These are phyloP conservation scores for Drosophila phalerata DNA, from an alignment of 2,888 invertebrate genomes.

Conservation along the genomic window DNA sequence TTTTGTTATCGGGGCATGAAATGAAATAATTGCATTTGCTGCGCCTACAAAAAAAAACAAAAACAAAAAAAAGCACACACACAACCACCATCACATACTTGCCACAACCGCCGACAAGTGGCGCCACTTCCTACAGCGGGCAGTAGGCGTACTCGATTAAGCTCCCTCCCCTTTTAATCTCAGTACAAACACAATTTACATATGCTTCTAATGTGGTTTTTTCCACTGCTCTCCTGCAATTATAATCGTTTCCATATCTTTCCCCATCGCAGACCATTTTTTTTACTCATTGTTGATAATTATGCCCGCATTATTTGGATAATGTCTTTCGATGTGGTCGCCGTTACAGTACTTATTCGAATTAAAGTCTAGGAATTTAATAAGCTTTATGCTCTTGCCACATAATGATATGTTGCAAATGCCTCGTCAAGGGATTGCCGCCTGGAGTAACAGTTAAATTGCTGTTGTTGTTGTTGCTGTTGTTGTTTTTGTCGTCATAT, in stretches of 20 bases:
- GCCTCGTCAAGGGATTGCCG: not conserved
- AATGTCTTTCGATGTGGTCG: not conserved
- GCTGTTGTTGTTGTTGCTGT: not conserved
- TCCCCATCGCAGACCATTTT: conserved; percentile 44
- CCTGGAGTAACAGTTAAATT: conserved; percentile 22
- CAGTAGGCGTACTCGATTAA: conserved; percentile 20
- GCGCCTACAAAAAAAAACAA: conserved; percentile 59
- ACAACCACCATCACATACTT: conserved; percentile 2
- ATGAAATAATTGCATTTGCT: conserved; percentile 78
- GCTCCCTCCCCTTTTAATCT: conserved; percentile 12
- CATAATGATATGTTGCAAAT: conserved; percentile 24
- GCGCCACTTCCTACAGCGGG: conserved; percentile 12
- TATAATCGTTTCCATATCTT: conserved; percentile 55
- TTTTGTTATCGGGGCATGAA: conserved; percentile 55
- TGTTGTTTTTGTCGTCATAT: conserved; percentile 20
- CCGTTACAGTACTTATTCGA: conserved; percentile 5
- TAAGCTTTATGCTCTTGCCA: conserved; percentile 50
- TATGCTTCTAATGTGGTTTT: conserved; percentile 13
- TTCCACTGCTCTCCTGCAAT: conserved; percentile 34
- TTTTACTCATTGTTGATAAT: conserved; percentile 56
- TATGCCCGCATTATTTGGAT: conserved; percentile 66
- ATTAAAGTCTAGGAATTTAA: conserved; percentile 54
- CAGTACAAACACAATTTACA: conserved; percentile 18
- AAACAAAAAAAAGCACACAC: conserved; percentile 5
- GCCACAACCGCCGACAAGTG: conserved; percentile 7